These are phyloP conservation scores for Cryptotermes secundus DNA, from an alignment of 1,140 invertebrate genomes.

Conservation along the genomic window DNA sequence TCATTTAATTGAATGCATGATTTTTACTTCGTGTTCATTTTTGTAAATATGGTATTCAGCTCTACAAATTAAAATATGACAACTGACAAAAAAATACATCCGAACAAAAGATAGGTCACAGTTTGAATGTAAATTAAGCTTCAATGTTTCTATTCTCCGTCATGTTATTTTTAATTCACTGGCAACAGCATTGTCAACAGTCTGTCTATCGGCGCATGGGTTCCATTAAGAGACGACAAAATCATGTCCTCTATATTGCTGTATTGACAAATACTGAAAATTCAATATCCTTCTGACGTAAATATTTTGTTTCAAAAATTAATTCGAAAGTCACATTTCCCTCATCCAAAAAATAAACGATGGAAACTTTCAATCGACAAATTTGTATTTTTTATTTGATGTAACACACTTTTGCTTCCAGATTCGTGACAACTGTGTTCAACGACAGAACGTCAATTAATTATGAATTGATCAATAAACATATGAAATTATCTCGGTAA, in stretches of 20 bases:
- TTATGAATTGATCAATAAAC: not conserved
- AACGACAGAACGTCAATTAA: not conserved
- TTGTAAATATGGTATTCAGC: not conserved
- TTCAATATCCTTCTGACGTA: not conserved
- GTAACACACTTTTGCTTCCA: slow-evolving; percentile 16
- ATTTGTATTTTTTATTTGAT: not conserved
- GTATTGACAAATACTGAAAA: not conserved
- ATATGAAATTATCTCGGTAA: not conserved
- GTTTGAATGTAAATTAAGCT: not conserved
- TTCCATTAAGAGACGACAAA: not conserved
- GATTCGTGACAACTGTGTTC: not conserved
- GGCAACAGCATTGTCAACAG: not conserved
- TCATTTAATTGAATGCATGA: not conserved
- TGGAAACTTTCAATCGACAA: not conserved
- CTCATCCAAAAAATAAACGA: not conserved
- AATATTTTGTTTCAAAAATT: not conserved
- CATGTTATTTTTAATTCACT: not conserved
- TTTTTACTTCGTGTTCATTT: not conserved
- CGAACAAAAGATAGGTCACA: not conserved
- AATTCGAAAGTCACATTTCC: not conserved
- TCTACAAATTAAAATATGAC: not conserved
- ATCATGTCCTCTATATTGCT: not conserved
- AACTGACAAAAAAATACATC: slow-evolving; percentile 1
- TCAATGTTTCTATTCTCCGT: not conserved
- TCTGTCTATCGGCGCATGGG: not conserved